Base-by-base conservation (phyloP, 2,888 invertebrate genomes). In the Chrysina gloriosa region DNA sequence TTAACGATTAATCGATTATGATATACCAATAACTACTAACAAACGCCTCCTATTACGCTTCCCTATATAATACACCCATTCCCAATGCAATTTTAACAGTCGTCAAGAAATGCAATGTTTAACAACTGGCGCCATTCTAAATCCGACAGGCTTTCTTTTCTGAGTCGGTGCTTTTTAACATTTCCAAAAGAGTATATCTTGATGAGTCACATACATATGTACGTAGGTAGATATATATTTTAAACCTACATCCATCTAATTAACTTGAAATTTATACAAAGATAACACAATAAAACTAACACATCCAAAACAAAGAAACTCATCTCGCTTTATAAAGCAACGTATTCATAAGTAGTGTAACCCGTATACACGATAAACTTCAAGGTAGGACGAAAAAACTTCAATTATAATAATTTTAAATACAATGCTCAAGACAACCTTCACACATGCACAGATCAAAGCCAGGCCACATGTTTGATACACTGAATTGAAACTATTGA, bases 321-420 rank as follows among this genome's bases (percentile, higher is more conserved):
- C 42, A 42, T 39, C 52, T 52, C 31, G 31, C 52, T 61, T 61
- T 61, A 61, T 61, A 61, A 58, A 39, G 25, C 14, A 39, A 61
- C 27, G 58, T 27, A 61, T 61, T 54, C 54, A 31, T 54, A 61
- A 42, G 42, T 61, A 61, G 42, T 36, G 27, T 42, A 42, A 61
- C 42, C 42, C 27, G 58, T 61, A 42, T 25, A 42, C 58, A 14
- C 21, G 39, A 23, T 39, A 52, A 39, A 61, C 42, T 61, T 34
- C 16, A 63, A 31, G 65, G 56, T 66, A 56, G 56, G 56, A 66
- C 54, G 56, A 29, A 39, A 54, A 52, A 50, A 64, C 48, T 50
- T 50, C 65, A 25, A 66, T 66, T 66, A 66, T 25, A 66, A 66
- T 66, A 66, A 66, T 67, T 67, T 67, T 67, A 56, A 67, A 67